Base-by-base conservation (phyloP, 2,113 vertebrate species). In the Chaenogobius annularis region DNA sequence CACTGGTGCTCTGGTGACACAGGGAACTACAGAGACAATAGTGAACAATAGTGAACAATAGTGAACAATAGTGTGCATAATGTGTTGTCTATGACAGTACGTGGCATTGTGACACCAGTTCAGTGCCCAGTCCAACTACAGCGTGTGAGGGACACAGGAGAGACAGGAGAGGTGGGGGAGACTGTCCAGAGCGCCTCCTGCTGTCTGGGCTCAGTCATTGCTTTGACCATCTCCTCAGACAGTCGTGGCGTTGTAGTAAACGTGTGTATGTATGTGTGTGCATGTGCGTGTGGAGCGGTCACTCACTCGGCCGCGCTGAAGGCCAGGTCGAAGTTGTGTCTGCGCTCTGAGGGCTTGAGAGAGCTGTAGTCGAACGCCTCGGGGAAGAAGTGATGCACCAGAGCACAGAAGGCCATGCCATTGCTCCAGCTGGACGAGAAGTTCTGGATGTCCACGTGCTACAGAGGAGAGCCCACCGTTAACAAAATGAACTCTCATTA, bases 401-500 rank as follows among this genome's bases (percentile, higher is more conserved):
- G 92, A 59, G 97, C 98, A 26, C 98, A 99, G 85, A 99, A 99
- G 7, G 98, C 98, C 97, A 99, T 97, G 48, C 98, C 98, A 0
- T 99, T 93, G 2, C 96, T 98, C 98, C 98, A 99, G 75, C 98
- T 99, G 72, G 97, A 98, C 1, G 98, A 99, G 86, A 99, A 99
- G 88, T 99, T 99, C 93, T 98, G 97, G 87, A 99, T 99, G 72
- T 96, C 92, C 88, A 99, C 97, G 0, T 99, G 95, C 98, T 99
- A 75, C 0, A 3, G 37, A 15, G 66, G 69, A 71, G 62, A n/a
- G 35, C 13, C 35, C 44, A 31, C 6, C 14, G 40, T 31, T 43
- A 1, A 79, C 19, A 44, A 59, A 63, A 75, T 62, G 58, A 73
- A 37, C 56, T 58, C 59, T 44, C 64, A 82, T 17, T 47, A 48